These are phyloP conservation scores for Solenopsis fugax DNA, from an alignment of 1,140 invertebrate species.

Conservation along the genomic window DNA sequence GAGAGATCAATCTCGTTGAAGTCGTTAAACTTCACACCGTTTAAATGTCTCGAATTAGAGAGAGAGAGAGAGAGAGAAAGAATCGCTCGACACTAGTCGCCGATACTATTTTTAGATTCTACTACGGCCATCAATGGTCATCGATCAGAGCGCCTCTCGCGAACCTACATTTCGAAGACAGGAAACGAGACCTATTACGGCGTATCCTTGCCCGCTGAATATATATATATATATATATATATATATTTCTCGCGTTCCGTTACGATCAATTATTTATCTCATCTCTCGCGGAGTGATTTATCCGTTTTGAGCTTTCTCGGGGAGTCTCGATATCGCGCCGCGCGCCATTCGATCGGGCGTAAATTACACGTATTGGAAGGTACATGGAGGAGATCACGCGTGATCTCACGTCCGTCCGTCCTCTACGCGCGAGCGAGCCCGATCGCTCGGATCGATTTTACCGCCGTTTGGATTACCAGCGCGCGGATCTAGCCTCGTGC, in stretches of 20 bases:
- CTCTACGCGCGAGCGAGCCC: conserved; percentile 36
- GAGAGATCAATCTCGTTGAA: conserved; percentile 4
- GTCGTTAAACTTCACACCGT: conserved; percentile 3
- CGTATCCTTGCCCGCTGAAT: conserved; percentile 6
- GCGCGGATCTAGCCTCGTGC: conserved; percentile 6
- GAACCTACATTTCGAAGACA: conserved; percentile 21
- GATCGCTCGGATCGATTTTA: conserved; percentile 47
- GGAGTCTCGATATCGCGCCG: conserved; percentile 48
- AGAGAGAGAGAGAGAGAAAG: neutral
- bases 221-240: neutral
- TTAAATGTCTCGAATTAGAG: neutral
- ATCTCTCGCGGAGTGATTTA: conserved; percentile 38
- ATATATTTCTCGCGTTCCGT: conserved; percentile 14
- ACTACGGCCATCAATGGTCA: conserved; percentile 8
- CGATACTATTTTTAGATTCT: conserved; percentile 7
- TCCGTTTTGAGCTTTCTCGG: conserved; percentile 50
- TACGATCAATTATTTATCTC: conserved; percentile 51
- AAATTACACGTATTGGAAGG: conserved; percentile 35
- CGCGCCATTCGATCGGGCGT: conserved; percentile 41
- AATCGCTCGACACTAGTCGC: neutral
- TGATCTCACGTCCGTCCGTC: conserved; percentile 31
- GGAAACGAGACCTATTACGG: conserved; percentile 24
- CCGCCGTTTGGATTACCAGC: conserved; percentile 15
- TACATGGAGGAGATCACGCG: neutral
- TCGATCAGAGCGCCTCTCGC: conserved; percentile 18